Evolutionary conservation across 2,888 invertebrate genomes (phyloP).

Genomic region (Eristalis intricaria): DNA sequence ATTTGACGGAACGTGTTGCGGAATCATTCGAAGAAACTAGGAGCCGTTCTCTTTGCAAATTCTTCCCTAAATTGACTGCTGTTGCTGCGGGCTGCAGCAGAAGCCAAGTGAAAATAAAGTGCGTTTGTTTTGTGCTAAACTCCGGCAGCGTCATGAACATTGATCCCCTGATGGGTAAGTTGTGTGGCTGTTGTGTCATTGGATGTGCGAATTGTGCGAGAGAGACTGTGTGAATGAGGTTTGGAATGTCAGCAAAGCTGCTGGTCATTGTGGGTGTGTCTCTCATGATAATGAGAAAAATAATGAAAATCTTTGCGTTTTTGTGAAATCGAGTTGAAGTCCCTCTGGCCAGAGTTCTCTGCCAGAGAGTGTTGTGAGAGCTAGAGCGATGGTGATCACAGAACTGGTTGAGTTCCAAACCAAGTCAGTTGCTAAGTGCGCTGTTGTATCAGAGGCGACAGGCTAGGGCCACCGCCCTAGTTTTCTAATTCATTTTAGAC

Average conservation of each 20-base stretch:
- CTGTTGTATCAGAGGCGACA: too few relatives aligned
- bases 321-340: too few relatives aligned
- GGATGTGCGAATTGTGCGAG: neutral
- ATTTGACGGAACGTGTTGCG: neutral
- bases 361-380: too few relatives aligned
- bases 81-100: neutral
- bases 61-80: neutral
- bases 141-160: neutral
- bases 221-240: neutral
- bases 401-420: too few relatives aligned
- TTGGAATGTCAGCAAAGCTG: neutral
- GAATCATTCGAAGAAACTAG: neutral
- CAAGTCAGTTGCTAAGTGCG: too few relatives aligned
- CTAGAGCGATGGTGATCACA: too few relatives aligned
- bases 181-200: neutral
- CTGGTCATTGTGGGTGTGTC: too few relatives aligned
- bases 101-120: neutral
- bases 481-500: too few relatives aligned
- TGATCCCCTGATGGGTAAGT: conserved; percentile 1
- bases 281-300: too few relatives aligned
- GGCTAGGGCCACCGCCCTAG: too few relatives aligned
- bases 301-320: too few relatives aligned
- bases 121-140: neutral
- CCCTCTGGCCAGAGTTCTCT: too few relatives aligned
- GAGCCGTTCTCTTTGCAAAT: neutral